Evolutionary conservation across 2,888 invertebrate genomes (phyloP).

Genomic region (Trilocha varians): DNA sequence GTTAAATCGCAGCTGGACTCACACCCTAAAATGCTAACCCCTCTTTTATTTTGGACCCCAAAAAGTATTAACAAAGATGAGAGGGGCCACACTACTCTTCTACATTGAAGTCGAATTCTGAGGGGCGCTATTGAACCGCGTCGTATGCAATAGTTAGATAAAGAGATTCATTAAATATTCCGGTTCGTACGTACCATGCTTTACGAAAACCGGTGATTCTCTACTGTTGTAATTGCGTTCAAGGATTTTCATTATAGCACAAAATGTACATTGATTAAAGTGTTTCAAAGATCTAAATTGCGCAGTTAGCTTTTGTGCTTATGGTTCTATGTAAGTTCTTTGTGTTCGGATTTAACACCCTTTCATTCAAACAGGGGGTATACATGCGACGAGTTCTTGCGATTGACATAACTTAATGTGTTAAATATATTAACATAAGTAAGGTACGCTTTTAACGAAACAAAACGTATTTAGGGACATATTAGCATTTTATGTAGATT

Average conservation of each 20-base stretch:
- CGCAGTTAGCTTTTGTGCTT: not conserved
- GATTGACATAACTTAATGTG: no score
- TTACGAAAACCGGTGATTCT: not conserved
- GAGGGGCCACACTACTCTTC: not conserved
- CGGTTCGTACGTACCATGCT: not conserved
- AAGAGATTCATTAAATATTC: not conserved
- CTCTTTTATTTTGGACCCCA: not conserved
- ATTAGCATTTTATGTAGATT: no score
- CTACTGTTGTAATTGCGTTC: not conserved
- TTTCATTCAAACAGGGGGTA: no score
- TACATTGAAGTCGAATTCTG: not conserved
- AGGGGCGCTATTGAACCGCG: not conserved
- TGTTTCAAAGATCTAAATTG: not conserved
- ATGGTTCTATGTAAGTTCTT: no score
- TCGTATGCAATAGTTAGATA: not conserved
- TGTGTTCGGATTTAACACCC: no score
- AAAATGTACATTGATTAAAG: not conserved
- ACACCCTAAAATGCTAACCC: not conserved
- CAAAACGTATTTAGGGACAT: no score
- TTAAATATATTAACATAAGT: no score
- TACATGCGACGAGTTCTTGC: no score
- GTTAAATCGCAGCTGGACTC: not conserved
- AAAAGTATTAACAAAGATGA: not conserved
- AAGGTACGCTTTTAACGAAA: no score
- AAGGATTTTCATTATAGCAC: not conserved